These are phyloP conservation scores for Cyanocitta stelleri DNA, from an alignment of 2,113 vertebrate species.

Conservation along the genomic window DNA sequence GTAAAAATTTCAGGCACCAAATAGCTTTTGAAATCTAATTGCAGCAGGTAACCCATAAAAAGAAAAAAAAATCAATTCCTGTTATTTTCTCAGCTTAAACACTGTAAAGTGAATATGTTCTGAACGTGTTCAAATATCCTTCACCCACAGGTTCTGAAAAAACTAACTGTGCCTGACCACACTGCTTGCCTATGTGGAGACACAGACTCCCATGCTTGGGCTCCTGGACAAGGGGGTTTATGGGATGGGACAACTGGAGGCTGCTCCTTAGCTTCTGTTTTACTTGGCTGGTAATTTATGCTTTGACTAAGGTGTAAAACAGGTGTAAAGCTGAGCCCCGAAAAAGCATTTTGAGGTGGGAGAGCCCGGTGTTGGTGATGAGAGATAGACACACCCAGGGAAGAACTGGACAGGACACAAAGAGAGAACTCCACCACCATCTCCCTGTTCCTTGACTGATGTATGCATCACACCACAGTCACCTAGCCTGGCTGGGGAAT, in stretches of 20 bases:
- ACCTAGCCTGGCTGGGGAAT: neutral
- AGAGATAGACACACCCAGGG: rapidly evolving
- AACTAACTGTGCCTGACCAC: neutral
- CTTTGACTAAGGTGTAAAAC: neutral
- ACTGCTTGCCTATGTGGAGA: rapidly evolving
- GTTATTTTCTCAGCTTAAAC: neutral
- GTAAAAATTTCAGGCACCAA: neutral
- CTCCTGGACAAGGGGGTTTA: neutral
- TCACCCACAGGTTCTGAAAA: neutral
- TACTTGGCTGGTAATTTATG: neutral
- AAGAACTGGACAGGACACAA: neutral
- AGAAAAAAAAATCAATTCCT: neutral
- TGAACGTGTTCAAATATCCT: neutral
- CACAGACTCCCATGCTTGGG: rapidly evolving
- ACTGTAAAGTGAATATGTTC: neutral
- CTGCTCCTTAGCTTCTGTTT: neutral
- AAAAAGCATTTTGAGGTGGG: neutral
- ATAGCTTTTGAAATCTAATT: neutral
- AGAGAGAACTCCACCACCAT: rapidly evolving
- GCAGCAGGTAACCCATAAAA: neutral
- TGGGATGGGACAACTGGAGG: neutral
- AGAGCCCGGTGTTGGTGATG: rapidly evolving
- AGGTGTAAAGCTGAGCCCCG: neutral
- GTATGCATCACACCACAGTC: neutral
- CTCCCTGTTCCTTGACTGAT: neutral